Conservation (phyloP, 2,113 vertebrate species). For the Caranx melampygus region DNA sequence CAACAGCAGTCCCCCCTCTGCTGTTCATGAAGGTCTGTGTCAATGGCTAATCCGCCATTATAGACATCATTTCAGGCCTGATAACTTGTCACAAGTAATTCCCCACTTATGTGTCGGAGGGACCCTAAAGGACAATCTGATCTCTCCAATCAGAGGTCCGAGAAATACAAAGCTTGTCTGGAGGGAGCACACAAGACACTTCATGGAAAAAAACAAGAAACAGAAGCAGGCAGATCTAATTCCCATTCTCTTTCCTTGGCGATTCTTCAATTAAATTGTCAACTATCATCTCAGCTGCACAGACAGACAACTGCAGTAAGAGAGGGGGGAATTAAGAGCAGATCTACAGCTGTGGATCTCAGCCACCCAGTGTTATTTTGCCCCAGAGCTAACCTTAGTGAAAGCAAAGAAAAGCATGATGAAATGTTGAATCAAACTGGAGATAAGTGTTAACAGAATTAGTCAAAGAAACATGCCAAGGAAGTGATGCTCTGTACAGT, state of each 20-base stretch:
- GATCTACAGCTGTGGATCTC: constrained; percentile 64
- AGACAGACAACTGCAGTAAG: constrained; percentile 47
- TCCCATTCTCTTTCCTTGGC: constrained; percentile 56
- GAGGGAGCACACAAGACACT: constrained; percentile 27
- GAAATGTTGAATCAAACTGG: constrained; percentile 65
- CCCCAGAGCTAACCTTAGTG: constrained; percentile 61
- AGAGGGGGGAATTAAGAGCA: constrained; percentile 50
- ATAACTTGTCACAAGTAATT: constrained; percentile 79
- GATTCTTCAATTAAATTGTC: constrained; percentile 74
- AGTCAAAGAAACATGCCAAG: constrained; percentile 33
- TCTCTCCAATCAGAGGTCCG: constrained; percentile 50
- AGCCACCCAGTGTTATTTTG: constrained; percentile 61
- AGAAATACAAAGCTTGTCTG: constrained; percentile 49
- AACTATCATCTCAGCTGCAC: constrained; percentile 62
- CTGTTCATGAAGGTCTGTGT: constrained; percentile 63
- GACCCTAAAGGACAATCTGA: constrained; percentile 76
- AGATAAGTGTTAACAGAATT: constrained; percentile 46
- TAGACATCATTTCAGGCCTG: constrained; percentile 66
- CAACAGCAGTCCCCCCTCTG: constrained; percentile 58
- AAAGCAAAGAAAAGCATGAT: constrained; percentile 57
- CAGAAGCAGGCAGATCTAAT: constrained; percentile 52
- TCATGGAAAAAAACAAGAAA: constrained; percentile 55
- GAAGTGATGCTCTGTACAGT: constrained; percentile 33
- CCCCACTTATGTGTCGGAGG: constrained; percentile 51
- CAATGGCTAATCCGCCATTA: constrained; percentile 76